These are phyloP conservation scores for Urophycis tenuis DNA, from an alignment of 2,797 vertebrate genomes.

Conservation along the genomic window DNA sequence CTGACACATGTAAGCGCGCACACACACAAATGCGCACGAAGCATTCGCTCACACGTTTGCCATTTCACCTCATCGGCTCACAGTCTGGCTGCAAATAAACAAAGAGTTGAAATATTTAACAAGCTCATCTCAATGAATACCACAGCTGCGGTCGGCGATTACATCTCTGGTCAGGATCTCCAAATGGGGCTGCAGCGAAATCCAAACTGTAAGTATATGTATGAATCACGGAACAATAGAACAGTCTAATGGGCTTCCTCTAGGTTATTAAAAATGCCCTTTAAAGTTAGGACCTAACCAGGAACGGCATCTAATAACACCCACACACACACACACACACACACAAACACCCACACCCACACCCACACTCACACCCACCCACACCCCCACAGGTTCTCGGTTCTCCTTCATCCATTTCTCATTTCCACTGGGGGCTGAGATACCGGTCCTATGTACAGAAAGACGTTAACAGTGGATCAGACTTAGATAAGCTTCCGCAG, in stretches of 20 bases:
- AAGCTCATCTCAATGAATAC: constrained; percentile 55
- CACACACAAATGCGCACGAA: constrained; percentile 5
- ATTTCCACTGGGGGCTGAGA: constrained; percentile 51
- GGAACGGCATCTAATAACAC: constrained; percentile 35
- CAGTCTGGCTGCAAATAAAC: constrained; percentile 54
- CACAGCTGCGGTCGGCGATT: constrained; percentile 31
- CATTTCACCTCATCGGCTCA: constrained; percentile 46
- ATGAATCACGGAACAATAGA: constrained; percentile 30
- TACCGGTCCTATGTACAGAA: constrained; percentile 46
- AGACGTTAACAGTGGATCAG: constrained; percentile 43
- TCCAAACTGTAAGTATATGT: constrained; percentile 27
- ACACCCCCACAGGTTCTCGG: not conserved
- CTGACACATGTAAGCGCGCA: constrained; percentile 13
- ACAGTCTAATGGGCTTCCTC: constrained; percentile 10
- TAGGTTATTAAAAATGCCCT: constrained; percentile 40
- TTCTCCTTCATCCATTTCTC: constrained; percentile 40
- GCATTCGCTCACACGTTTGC: constrained; percentile 25
- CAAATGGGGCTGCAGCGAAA: constrained; percentile 29
- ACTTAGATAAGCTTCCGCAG: constrained; percentile 52
- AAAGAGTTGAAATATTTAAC: constrained; percentile 63
- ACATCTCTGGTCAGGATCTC: constrained; percentile 14
- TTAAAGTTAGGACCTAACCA: constrained; percentile 23
- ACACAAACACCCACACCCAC: not conserved
- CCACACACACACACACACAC: constrained; percentile 27
- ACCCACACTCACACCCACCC: not conserved